These are phyloP conservation scores for Drosophila koepferae DNA, from an alignment of 2,888 invertebrate species.

Conservation along the genomic window DNA sequence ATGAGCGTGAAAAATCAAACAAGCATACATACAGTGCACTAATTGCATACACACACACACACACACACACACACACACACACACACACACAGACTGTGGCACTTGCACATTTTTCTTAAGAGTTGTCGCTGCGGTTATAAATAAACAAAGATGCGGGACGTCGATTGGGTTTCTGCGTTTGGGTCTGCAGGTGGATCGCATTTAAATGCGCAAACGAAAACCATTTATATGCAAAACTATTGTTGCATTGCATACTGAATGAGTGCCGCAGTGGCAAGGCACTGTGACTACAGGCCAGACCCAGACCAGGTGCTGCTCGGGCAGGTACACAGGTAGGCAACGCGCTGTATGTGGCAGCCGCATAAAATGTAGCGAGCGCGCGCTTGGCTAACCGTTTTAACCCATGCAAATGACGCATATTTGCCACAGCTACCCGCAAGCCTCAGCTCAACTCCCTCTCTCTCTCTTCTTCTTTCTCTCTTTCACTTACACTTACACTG, in stretches of 20 bases:
- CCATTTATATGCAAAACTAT: conserved; percentile 84
- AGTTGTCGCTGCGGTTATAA: conserved; percentile 50
- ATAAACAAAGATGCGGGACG: conserved; percentile 69
- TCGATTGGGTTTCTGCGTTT: conserved; percentile 58
- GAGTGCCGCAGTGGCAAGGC: conserved; percentile 63
- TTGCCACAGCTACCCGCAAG: conserved; percentile 38
- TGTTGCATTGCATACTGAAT: conserved; percentile 82
- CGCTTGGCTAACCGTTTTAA: conserved; percentile 70
- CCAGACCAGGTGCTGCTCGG: conserved; percentile 5
- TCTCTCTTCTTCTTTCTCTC: background rate
- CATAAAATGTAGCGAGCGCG: conserved; percentile 57
- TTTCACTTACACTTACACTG: background rate
- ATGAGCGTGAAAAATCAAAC: conserved; percentile 66
- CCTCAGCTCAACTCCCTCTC: background rate
- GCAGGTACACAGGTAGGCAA: conserved; percentile 18
- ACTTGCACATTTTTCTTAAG: conserved; percentile 43
- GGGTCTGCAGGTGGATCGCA: conserved; percentile 62
- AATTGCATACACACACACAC: conserved; percentile 58
- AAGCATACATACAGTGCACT: conserved; percentile 49
- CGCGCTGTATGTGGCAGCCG: conserved; percentile 28
- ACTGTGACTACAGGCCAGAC: too few relatives aligned
- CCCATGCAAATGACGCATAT: conserved; percentile 82
- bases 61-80: conserved; percentile 11
- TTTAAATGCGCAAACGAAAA: conserved; percentile 83
- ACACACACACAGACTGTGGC: conserved; percentile 15